Evolutionary conservation across 2,113 vertebrate genomes (phyloP).

Genomic region (Himantopus leucocephalus): DNA sequence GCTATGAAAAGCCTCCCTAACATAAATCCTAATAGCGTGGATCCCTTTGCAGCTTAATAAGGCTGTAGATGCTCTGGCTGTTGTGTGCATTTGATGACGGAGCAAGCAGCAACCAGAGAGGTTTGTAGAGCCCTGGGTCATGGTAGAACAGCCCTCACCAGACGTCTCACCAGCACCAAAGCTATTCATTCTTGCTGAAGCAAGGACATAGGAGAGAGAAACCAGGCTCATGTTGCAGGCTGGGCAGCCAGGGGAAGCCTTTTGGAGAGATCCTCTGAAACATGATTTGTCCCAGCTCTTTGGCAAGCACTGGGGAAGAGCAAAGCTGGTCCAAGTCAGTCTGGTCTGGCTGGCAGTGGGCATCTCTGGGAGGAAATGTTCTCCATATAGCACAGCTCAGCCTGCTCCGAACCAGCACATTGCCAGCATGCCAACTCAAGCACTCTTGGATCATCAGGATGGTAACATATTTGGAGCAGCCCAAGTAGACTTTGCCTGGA

Average conservation of each 20-base stretch:
- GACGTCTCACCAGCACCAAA: background rate
- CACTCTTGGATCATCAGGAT: background rate
- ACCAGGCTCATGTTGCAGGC: background rate
- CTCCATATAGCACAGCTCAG: background rate
- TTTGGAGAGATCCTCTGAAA: background rate
- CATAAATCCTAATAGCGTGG: rapidly evolving
- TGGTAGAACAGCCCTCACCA: background rate
- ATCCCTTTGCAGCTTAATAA: background rate
- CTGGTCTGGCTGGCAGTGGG: background rate
- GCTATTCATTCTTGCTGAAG: background rate
- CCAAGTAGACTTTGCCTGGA: background rate
- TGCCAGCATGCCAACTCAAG: background rate
- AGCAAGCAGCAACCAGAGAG: background rate
- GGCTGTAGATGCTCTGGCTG: background rate
- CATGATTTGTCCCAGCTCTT: background rate
- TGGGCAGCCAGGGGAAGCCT: background rate
- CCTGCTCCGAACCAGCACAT: rapidly evolving
- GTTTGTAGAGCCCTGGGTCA: background rate
- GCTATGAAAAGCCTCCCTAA: background rate
- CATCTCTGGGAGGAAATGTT: background rate
- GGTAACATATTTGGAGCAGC: background rate
- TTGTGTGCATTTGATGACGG: background rate
- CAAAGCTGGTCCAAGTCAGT: background rate
- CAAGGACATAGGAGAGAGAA: background rate
- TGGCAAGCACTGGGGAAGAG: background rate